A percentile compares a stretch with the other conserved stretches of the same genome.
Conservation (phyloP, 2,113 vertebrate species). For the Hiodon alosoides region DNA sequence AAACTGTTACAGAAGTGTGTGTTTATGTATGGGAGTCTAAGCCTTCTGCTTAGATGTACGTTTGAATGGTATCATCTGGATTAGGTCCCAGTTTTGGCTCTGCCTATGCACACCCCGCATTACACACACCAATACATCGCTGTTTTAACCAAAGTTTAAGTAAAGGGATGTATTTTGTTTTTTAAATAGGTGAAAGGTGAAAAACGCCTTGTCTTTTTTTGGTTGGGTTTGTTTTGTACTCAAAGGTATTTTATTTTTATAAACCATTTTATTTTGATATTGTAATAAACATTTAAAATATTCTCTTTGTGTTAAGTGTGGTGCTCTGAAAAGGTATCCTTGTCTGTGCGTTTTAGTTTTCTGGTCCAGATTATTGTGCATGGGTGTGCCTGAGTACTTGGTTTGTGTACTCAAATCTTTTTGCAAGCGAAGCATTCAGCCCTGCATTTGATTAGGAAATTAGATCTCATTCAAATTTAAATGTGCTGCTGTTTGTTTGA, state of each 20-base stretch:
- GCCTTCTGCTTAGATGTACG: not conserved
- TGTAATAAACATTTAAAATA: constrained; percentile 68
- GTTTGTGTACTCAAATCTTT: constrained; percentile 29
- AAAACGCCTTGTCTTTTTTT: constrained; percentile 38
- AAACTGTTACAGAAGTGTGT: constrained; percentile 9
- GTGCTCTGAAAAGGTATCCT: not conserved
- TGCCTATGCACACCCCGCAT: constrained; percentile 7
- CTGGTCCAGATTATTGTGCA: not conserved
- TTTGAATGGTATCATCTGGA: not conserved
- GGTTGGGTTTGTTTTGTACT: constrained; percentile 55
- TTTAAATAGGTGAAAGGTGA: constrained; percentile 22
- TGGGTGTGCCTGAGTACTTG: not conserved
- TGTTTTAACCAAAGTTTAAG: constrained; percentile 63
- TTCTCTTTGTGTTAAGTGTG: constrained; percentile 18
- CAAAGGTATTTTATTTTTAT: constrained; percentile 75
- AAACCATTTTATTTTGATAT: constrained; percentile 52
- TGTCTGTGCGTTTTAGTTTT: not conserved
- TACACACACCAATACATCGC: constrained; percentile 32
- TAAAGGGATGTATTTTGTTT: constrained; percentile 53
- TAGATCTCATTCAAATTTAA: constrained; percentile 50
- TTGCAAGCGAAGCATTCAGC: constrained; percentile 21
- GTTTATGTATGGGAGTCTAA: not conserved
- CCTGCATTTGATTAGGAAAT: constrained; percentile 56
- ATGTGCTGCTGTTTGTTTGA: constrained; percentile 31
- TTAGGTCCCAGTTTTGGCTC: not conserved